Evolutionary conservation across 2,113 vertebrate species (phyloP).

Genomic region (Felis catus): F.catus_Fca126_mat1.0 CM031416.1:107182001-107182500

Average conservation of each 20-base stretch:
- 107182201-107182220: background rate
- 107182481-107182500: slow-evolving; percentile 34
- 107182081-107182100: background rate
- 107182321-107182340: background rate
- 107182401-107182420: background rate
- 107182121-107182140: background rate
- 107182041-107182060: background rate
- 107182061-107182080: background rate
- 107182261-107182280: background rate
- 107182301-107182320: background rate
- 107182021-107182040: background rate
- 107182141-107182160: background rate
- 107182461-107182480: slow-evolving; percentile 53
- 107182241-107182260: background rate
- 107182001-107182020: background rate
- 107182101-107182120: background rate
- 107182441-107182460: background rate
- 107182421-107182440: slow-evolving; percentile 23
- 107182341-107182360: background rate
- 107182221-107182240: background rate
- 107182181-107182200: background rate
- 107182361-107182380: background rate
- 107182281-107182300: background rate
- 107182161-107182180: background rate
- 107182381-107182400: slow-evolving; percentile 27